Percentiles rank a stretch among this genome's conserved stretches.
Evolutionary conservation across 2,113 vertebrate genomes (phyloP).

Genomic region (Corythoichthys haematopterus): DNA sequence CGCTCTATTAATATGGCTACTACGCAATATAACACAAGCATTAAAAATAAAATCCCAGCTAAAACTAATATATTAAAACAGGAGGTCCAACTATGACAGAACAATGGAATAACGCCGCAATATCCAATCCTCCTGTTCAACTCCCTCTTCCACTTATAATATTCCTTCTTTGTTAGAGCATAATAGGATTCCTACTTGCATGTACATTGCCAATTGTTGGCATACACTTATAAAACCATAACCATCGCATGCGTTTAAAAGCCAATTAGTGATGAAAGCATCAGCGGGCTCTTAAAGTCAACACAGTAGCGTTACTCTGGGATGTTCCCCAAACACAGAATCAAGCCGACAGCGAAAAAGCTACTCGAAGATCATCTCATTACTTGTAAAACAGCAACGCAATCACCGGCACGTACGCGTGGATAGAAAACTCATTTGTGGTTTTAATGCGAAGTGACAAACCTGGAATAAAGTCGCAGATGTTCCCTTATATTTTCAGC

Average conservation of each 20-base stretch:
- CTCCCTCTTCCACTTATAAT: not conserved
- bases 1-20: no score
- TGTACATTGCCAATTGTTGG: not conserved
- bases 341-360: slow-evolving; percentile 15
- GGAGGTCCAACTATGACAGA: no score
- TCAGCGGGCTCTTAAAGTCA: slow-evolving; percentile 12
- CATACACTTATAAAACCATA: slow-evolving; percentile 7
- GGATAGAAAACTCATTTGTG: not conserved
- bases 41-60: no score
- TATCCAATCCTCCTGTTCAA: not conserved
- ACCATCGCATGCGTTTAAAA: slow-evolving; percentile 3
- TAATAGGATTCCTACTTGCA: not conserved
- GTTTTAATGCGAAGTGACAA: slow-evolving; percentile 9
- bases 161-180: not conserved
- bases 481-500: slow-evolving; percentile 31
- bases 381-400: slow-evolving; percentile 7
- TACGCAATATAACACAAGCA: no score
- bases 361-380: not conserved
- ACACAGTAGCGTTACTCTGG: slow-evolving; percentile 13
- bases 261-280: slow-evolving; percentile 6
- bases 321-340: slow-evolving; percentile 16
- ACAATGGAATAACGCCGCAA: not conserved
- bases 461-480: slow-evolving; percentile 25
- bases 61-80: no score
- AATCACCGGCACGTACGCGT: not conserved